Conservation (phyloP, 1,140 invertebrate genomes). For the Pollicipes pollicipes region DNA sequence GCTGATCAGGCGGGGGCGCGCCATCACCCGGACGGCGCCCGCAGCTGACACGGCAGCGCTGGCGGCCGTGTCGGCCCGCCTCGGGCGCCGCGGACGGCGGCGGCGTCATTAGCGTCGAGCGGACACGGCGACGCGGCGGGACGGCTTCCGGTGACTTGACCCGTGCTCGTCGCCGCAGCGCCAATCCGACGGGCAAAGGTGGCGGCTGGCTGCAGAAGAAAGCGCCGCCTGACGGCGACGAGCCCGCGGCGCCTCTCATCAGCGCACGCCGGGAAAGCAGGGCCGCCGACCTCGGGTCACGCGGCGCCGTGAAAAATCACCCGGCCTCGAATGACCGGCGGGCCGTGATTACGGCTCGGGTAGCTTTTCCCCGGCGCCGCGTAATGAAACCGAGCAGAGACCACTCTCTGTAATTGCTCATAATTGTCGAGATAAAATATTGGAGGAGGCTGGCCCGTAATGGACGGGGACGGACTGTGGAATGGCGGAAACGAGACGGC, state of each 20-base stretch:
- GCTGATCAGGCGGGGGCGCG: no score
- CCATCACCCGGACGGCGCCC: no score
- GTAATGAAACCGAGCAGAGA: not conserved
- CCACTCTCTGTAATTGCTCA: not conserved
- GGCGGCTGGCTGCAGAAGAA: not conserved
- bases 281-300: not conserved
- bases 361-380: not conserved
- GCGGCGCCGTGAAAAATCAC: not conserved
- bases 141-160: no score
- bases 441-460: not conserved
- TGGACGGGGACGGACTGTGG: no score
- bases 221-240: not conserved
- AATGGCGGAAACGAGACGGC: no score
- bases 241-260: not conserved
- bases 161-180: not conserved
- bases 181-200: no score
- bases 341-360: no score
- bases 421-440: conserved; percentile 1
- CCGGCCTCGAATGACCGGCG: not conserved
- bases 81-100: no score
- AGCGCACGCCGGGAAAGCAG: not conserved
- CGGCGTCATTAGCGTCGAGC: not conserved
- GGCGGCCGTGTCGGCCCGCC: no score
- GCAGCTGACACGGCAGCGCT: no score
- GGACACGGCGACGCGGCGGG: not conserved